A percentile compares a stretch with the other conserved stretches of the same genome.
Evolutionary conservation across 2,113 vertebrate genomes (phyloP).

Genomic region (Cepphus grylle): DNA sequence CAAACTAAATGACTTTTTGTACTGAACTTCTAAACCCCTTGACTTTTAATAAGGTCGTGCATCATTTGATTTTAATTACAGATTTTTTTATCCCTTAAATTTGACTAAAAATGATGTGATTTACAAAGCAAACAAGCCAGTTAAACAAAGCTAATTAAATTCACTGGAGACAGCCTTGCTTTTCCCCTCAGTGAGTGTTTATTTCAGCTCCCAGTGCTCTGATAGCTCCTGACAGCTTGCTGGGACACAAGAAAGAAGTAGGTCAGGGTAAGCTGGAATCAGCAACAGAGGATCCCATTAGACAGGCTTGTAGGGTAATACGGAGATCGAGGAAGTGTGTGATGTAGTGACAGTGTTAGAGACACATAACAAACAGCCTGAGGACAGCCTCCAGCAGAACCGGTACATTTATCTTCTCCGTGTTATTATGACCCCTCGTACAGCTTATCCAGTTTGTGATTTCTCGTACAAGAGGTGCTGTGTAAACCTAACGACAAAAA

Average conservation of each 20-base stretch:
- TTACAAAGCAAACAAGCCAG: slow-evolving; percentile 67
- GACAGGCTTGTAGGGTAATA: slow-evolving; percentile 69
- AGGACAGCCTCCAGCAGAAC: slow-evolving; percentile 64
- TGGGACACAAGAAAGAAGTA: slow-evolving; percentile 72
- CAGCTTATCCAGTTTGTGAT: slow-evolving; percentile 20
- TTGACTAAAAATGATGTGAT: slow-evolving; percentile 61
- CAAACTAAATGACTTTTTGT: slow-evolving; percentile 7
- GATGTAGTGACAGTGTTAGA: slow-evolving; percentile 60
- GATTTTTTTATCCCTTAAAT: slow-evolving; percentile 60
- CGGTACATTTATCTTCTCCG: slow-evolving; percentile 53
- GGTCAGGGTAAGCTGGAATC: slow-evolving; percentile 74
- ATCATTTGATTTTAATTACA: slow-evolving; percentile 59
- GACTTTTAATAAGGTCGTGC: slow-evolving; percentile 43
- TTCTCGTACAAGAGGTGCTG: not conserved
- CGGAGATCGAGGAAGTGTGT: slow-evolving; percentile 60
- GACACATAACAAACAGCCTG: slow-evolving; percentile 70
- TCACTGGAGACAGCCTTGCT: slow-evolving; percentile 61
- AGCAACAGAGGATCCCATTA: slow-evolving; percentile 74
- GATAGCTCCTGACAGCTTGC: slow-evolving; percentile 72
- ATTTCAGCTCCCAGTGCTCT: slow-evolving; percentile 72
- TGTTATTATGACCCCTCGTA: slow-evolving; percentile 43
- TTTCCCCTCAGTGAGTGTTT: slow-evolving; percentile 67
- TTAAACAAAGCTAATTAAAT: slow-evolving; percentile 70
- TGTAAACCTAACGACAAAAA: not conserved
- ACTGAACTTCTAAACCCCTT: slow-evolving; percentile 41